Percentiles rank a stretch among this genome's conserved stretches.
Conservation (phyloP, 2,797 vertebrate genomes). For the Protosalanx chinensis region DNA sequence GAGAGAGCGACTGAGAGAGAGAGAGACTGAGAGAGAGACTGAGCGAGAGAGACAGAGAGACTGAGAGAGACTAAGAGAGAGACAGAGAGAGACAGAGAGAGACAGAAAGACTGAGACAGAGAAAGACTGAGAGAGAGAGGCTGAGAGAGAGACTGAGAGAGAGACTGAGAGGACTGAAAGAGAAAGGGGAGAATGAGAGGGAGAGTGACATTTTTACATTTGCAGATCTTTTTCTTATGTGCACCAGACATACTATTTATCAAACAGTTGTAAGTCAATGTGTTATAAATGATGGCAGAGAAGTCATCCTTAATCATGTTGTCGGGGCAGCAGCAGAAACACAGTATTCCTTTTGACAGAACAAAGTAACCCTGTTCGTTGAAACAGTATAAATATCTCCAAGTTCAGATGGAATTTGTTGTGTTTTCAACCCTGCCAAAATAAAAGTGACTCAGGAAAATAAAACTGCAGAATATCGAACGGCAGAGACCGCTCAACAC, state of each 20-base stretch:
- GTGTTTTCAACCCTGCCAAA: background rate
- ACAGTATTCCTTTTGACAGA: background rate
- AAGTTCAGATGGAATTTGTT: background rate
- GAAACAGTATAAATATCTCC: background rate
- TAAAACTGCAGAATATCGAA: background rate
- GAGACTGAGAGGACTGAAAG: background rate
- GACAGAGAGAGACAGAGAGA: background rate
- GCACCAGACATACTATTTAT: background rate
- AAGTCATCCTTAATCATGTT: background rate
- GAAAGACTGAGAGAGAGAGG: background rate
- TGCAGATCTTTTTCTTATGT: background rate
- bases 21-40: background rate
- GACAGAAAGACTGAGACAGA: background rate
- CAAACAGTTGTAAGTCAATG: background rate
- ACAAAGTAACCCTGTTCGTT: background rate
- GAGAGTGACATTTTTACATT: background rate
- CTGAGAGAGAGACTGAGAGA: background rate
- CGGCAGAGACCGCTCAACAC: too few relatives aligned
- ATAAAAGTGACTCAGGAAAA: background rate
- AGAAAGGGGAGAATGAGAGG: background rate
- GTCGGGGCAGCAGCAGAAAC: background rate
- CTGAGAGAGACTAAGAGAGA: conserved; percentile 3
- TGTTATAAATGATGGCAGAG: background rate
- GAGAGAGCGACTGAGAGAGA: background rate
- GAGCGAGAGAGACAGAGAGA: background rate